These are phyloP conservation scores for Metacarcinus magister DNA, from an alignment of 2,888 invertebrate genomes.

Conservation along the genomic window DNA sequence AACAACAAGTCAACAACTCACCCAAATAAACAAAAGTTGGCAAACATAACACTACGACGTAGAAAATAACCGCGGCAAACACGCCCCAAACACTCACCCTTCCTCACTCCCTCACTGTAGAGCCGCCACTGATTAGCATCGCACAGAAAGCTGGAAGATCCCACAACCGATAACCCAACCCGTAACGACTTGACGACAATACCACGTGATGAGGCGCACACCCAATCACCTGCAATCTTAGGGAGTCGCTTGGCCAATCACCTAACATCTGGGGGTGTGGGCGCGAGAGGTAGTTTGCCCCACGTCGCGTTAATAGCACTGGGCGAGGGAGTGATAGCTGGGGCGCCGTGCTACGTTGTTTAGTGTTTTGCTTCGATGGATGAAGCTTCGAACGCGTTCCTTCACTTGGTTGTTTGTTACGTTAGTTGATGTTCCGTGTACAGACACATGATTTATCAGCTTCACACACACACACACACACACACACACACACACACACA, in stretches of 20 bases:
- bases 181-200: not conserved
- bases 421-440: not conserved
- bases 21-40: not conserved
- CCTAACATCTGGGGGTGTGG: not conserved
- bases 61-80: not conserved
- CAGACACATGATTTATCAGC: not conserved
- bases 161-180: not conserved
- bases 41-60: not conserved
- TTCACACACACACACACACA: not conserved
- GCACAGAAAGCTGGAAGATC: constrained; percentile 16
- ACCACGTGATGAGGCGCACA: not conserved
- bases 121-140: not conserved
- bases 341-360: not conserved
- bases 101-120: not conserved
- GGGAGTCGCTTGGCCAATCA: not conserved
- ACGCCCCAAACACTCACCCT: not conserved
- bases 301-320: constrained; percentile 7
- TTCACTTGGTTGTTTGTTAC: not conserved
- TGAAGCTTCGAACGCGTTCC: not conserved
- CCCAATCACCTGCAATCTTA: not conserved
- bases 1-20: not conserved
- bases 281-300: not conserved
- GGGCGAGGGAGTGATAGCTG: not conserved
- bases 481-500: too few relatives aligned
- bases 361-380: not conserved